Evolutionary conservation across 2,797 vertebrate species (phyloP).

Genomic region (Oreonectes daqikongensis): DNA sequence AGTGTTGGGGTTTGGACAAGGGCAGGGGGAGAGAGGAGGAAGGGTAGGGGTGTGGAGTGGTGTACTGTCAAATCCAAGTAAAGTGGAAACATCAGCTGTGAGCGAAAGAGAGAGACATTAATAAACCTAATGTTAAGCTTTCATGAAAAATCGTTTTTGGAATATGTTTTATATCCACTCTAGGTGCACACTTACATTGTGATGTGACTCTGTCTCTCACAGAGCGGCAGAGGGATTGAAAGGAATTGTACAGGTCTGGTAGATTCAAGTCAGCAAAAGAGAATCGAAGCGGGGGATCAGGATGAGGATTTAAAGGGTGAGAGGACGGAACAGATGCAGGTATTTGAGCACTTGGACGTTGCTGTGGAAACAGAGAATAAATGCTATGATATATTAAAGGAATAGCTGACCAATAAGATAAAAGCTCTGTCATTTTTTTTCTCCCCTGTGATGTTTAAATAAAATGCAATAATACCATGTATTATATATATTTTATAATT

Average conservation of each 20-base stretch:
- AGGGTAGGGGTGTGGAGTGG: conserved; percentile 81
- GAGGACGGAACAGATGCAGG: conserved; percentile 40
- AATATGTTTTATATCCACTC: not conserved
- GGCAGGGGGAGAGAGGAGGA: conserved; percentile 72
- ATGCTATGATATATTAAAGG: not conserved
- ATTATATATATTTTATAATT: no score
- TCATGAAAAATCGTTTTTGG: not conserved
- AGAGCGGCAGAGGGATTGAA: conserved; percentile 92
- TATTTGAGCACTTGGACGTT: conserved; percentile 58
- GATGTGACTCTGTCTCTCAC: conserved; percentile 89
- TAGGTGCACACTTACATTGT: conserved; percentile 70
- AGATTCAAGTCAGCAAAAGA: conserved; percentile 93
- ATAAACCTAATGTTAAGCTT: not conserved
- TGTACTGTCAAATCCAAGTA: conserved; percentile 66
- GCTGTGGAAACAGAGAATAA: conserved; percentile 59
- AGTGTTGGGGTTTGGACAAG: conserved; percentile 42
- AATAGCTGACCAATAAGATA: not conserved
- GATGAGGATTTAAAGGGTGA: conserved; percentile 46
- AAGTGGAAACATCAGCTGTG: conserved; percentile 69
- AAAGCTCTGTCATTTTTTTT: not conserved
- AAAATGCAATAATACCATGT: no score
- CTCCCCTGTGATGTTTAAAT: not conserved
- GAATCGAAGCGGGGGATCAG: conserved; percentile 77
- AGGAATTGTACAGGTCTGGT: conserved; percentile 93
- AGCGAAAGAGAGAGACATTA: conserved; percentile 34